Evolutionary conservation across 2,888 invertebrate genomes (phyloP).

Genomic region (Frankliniella intonsa): DNA sequence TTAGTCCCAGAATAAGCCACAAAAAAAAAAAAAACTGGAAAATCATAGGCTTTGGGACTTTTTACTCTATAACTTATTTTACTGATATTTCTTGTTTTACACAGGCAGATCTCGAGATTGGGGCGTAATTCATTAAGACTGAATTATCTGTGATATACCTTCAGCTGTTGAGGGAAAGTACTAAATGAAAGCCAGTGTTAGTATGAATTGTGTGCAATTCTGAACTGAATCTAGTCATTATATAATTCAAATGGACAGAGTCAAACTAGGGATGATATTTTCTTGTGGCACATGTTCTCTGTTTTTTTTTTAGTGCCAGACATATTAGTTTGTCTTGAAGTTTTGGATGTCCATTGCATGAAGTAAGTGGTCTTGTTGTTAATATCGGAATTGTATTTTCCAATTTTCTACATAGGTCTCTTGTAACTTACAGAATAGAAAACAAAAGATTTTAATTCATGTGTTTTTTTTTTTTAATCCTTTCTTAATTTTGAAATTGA

Average conservation of each 20-base stretch:
- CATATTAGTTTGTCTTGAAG: not conserved
- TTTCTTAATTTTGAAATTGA: not conserved
- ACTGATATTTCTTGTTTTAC: constrained; percentile 13
- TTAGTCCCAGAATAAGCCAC: not conserved
- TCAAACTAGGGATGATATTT: too few species aligned
- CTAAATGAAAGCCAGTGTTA: not conserved
- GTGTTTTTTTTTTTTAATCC: constrained; percentile 6
- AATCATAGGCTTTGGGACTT: constrained; percentile 8
- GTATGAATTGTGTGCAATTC: not conserved
- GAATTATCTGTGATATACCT: constrained; percentile 16
- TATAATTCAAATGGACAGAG: not conserved
- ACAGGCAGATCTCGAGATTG: constrained; percentile 7
- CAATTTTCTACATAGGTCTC: not conserved
- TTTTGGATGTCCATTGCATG: constrained; percentile 10
- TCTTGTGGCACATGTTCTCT: not conserved
- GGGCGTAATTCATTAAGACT: not conserved
- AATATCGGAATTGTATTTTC: not conserved
- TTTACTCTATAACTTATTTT: not conserved
- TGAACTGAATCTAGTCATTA: not conserved
- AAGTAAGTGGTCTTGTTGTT: not conserved
- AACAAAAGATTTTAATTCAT: not conserved
- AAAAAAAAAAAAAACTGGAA: not conserved
- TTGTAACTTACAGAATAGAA: constrained; percentile 7
- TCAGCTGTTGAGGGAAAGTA: not conserved
- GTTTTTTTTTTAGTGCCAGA: not conserved